Conservation (phyloP, 2,797 vertebrate genomes). For the Australoheros facetus region DNA sequence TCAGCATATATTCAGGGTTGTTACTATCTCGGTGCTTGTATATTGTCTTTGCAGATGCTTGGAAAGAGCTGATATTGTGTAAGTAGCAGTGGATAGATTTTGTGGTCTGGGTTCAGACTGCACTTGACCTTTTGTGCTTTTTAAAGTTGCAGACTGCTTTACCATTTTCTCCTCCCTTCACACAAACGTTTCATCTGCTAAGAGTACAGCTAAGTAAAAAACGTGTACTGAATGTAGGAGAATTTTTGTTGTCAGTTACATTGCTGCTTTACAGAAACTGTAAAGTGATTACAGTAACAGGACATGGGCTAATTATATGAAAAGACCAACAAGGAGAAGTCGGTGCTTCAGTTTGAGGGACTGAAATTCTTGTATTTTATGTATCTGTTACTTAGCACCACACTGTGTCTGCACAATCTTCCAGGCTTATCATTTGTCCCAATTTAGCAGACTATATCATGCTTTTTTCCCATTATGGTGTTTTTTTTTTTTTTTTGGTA, state of each 20-base stretch:
- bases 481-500: neutral
- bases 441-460: neutral
- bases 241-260: neutral
- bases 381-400: too few species aligned
- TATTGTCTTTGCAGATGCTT: neutral
- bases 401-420: too few species aligned
- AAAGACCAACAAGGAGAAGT: too few species aligned
- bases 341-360: too few species aligned
- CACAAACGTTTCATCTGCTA: neutral
- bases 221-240: neutral
- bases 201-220: neutral
- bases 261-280: neutral
- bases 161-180: neutral
- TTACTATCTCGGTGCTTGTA: too few species aligned
- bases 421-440: neutral
- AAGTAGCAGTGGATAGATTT: neutral
- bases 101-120: neutral
- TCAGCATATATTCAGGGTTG: neutral
- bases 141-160: neutral
- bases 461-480: neutral
- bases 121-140: neutral
- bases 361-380: too few species aligned
- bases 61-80: neutral
- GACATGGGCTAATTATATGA: too few species aligned
- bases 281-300: too few species aligned